Evolutionary conservation across 2,888 invertebrate genomes (phyloP).

Genomic region (Euzophera pinguis): DNA sequence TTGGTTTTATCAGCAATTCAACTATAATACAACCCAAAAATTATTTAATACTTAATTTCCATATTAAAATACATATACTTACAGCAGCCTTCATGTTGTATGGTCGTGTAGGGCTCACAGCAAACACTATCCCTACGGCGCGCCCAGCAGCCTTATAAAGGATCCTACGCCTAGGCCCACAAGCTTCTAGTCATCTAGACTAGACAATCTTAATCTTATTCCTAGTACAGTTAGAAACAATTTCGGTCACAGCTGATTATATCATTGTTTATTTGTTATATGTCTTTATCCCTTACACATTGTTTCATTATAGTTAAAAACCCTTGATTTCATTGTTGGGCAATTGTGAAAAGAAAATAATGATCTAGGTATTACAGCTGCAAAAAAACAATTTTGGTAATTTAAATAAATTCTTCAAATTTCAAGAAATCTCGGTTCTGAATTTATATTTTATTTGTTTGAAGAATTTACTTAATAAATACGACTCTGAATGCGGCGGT

Average conservation of each 20-base stretch:
- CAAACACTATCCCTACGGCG: constrained; percentile 32
- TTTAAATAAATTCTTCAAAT: too few species aligned
- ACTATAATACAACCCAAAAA: neutral
- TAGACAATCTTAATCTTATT: neutral
- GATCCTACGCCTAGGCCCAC: constrained; percentile 21
- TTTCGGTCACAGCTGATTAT: neutral
- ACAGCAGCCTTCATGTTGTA: constrained; percentile 45
- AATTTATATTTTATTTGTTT: too few species aligned
- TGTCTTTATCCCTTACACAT: neutral
- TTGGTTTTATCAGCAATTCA: neutral
- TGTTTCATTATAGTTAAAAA: too few species aligned
- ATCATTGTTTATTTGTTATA: neutral
- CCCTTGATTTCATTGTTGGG: too few species aligned
- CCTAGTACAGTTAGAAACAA: neutral
- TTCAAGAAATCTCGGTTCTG: too few species aligned
- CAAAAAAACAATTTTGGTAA: too few species aligned
- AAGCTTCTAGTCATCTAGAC: neutral
- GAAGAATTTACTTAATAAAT: too few species aligned
- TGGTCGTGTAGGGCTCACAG: constrained; percentile 24
- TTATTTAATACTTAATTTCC: neutral
- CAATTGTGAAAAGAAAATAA: too few species aligned
- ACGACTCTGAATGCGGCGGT: too few species aligned
- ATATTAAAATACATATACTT: constrained; percentile 24
- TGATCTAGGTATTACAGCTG: too few species aligned
- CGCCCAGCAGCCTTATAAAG: constrained; percentile 30